Evolutionary conservation across 2,113 vertebrate species (phyloP).

Genomic region (Melanocharis versteri): DNA sequence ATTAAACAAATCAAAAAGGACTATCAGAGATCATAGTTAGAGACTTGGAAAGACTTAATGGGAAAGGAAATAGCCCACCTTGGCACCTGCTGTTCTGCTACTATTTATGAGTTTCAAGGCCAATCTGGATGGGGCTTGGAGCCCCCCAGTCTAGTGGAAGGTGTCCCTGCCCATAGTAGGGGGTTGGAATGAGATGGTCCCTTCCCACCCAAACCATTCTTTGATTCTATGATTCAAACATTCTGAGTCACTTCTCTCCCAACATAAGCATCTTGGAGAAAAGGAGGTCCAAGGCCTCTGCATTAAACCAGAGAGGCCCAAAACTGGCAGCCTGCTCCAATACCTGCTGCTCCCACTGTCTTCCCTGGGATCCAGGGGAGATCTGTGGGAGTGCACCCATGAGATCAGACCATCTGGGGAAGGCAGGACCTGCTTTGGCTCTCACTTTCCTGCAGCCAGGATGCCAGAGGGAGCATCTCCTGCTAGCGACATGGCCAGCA

Average conservation of each 20-base stretch:
- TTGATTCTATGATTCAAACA: background rate
- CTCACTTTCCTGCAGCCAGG: background rate
- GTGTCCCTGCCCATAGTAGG: background rate
- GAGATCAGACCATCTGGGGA: background rate
- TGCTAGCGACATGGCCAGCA: fast-evolving
- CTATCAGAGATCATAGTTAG: background rate
- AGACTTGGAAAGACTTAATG: background rate
- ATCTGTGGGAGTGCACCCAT: background rate
- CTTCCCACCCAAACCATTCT: background rate
- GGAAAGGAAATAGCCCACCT: background rate
- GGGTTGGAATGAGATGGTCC: background rate
- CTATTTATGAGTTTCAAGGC: background rate
- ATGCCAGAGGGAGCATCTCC: background rate
- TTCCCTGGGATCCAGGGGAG: fast-evolving
- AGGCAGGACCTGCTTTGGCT: background rate
- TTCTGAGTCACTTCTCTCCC: background rate
- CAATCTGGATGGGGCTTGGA: background rate
- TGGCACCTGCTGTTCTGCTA: background rate
- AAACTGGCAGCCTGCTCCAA: background rate
- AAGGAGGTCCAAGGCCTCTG: background rate
- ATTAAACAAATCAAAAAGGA: background rate
- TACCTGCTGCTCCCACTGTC: background rate
- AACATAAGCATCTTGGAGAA: background rate
- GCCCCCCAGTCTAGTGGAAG: background rate
- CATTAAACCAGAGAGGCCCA: background rate